Percentiles rank a stretch among this genome's conserved stretches.
Conservation (phyloP, 2,797 vertebrate species). For the Cheirogaleus major region DNA sequence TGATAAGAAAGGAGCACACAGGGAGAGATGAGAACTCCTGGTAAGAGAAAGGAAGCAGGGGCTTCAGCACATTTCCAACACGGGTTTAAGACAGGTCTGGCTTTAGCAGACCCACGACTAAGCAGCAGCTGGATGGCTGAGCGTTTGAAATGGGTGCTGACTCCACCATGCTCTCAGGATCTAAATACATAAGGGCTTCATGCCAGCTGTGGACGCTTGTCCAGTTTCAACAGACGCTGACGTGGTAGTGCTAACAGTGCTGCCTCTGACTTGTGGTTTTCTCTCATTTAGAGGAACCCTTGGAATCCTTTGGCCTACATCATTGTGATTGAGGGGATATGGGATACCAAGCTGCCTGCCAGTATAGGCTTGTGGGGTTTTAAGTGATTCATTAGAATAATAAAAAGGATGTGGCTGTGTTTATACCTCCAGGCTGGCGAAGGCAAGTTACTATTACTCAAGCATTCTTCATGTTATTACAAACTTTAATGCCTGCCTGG, state of each 20-base stretch:
- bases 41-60: not conserved
- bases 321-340: not conserved
- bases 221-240: too few relatives aligned
- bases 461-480: slow-evolving; percentile 16
- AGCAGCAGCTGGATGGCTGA: too few relatives aligned
- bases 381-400: slow-evolving; percentile 22
- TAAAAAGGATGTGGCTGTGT: not conserved
- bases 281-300: not conserved
- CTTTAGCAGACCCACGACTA: not conserved
- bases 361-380: not conserved
- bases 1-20: not conserved
- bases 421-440: not conserved
- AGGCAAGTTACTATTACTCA: not conserved
- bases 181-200: accelerated
- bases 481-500: not conserved
- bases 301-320: not conserved
- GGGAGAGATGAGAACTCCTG: not conserved
- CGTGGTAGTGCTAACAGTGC: not conserved
- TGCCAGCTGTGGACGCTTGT: not conserved
- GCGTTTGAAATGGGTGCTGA: not conserved
- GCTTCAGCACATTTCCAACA: not conserved
- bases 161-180: not conserved
- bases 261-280: not conserved
- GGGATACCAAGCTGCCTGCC: not conserved
- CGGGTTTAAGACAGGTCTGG: not conserved